Evolutionary conservation across 1,140 invertebrate species (phyloP), one percentile per base, ranked within the genome.

Genomic region (Drosophila bocki): DNA sequence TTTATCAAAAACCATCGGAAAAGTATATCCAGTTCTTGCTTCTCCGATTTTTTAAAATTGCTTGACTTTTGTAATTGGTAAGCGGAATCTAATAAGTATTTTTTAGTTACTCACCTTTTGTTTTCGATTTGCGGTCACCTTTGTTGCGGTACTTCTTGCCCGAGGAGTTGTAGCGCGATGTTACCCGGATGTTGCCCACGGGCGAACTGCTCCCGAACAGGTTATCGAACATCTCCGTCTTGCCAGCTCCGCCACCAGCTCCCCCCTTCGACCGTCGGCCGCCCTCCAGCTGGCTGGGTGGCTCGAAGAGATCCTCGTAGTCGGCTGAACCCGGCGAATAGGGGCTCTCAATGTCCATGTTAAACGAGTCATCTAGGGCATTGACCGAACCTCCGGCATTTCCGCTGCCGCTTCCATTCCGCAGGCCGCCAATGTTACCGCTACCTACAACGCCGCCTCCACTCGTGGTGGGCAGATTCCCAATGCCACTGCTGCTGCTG

Each of bases 261-360:
- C 64, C 67, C 32, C 44, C 37, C 42, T 84, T 86, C 1, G 68
- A 26, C 8, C 87, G 80, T 12, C 85, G 42, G 12, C 48, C 53
- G 17, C 60, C 60, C 32, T 94, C 94, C n/a, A 94, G 93, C n/a
- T 96, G 96, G 39, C 96, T 96, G 19, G 97, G 97, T 32, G 97
- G 97, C 93, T 97, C 96, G 93, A 97, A 97, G 41, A 97, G 94
- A 91, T 97, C 97, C 83, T 97, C 96, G 80, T 96, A 97, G 85
- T 97, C 95, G 71, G 95, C 96, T 4, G 96, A 97, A 29, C 96
- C 97, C 0, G 97, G 97, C 26, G 96, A 97, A 93, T 97, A 97
- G 0, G 97, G 97, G 12, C 97, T 97, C 56, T 96, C 95, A 80
- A 94, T 96, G 41, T 96, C 97, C 60, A 85, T 68, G 37, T 78